These are phyloP conservation scores for Passerculus sandwichensis DNA, from an alignment of 2,797 vertebrate species.

Conservation along the genomic window DNA sequence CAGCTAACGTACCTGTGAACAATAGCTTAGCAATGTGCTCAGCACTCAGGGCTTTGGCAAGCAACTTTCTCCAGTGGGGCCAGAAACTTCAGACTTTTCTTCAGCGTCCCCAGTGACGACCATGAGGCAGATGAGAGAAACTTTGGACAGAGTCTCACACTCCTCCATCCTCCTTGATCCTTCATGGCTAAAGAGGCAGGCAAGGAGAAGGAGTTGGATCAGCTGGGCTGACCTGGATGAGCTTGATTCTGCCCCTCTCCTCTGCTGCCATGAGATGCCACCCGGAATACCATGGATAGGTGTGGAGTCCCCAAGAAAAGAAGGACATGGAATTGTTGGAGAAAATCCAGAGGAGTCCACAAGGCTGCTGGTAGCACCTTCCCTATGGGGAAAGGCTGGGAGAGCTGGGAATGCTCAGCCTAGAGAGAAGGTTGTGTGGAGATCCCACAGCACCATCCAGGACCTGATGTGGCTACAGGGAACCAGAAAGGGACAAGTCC, in stretches of 20 bases:
- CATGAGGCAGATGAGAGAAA: too few relatives aligned
- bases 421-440: not conserved
- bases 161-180: too few relatives aligned
- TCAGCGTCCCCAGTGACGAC: too few relatives aligned
- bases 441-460: not conserved
- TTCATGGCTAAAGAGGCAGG: not conserved
- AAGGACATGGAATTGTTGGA: not conserved
- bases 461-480: rapidly evolving
- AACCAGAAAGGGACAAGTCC: not conserved
- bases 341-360: not conserved
- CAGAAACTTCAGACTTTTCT: too few relatives aligned
- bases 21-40: too few relatives aligned
- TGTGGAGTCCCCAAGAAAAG: too few relatives aligned
- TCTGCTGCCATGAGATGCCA: not conserved
- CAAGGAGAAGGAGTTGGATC: not conserved
- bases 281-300: not conserved
- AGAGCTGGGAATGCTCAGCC: not conserved
- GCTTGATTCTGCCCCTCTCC: not conserved
- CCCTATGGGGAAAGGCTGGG: too few relatives aligned
- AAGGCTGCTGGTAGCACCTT: not conserved
- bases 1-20: too few relatives aligned
- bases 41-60: too few relatives aligned
- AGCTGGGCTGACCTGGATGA: not conserved
- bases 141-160: too few relatives aligned
- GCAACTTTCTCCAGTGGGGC: too few relatives aligned